Conservation (phyloP, 2,888 invertebrate species). For the Aricia artaxerxes region DNA sequence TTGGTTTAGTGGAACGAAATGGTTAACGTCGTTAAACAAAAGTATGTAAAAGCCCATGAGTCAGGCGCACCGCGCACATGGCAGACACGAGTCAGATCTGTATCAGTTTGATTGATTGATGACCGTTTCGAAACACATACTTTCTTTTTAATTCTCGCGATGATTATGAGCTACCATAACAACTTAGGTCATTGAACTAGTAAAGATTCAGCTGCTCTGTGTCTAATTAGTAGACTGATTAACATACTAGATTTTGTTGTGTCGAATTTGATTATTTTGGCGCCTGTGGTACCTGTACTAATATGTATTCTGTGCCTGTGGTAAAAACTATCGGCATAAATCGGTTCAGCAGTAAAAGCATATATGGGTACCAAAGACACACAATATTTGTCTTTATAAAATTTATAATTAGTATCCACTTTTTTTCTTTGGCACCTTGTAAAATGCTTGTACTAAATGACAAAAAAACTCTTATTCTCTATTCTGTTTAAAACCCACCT, state of each 20-base stretch:
- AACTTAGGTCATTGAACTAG: background rate
- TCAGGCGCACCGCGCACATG: background rate
- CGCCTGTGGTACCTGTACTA: too few relatives aligned
- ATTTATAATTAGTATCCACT: too few relatives aligned
- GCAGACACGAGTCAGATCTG: conserved; percentile 7
- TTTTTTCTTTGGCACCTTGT: too few relatives aligned
- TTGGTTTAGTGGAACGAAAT: background rate
- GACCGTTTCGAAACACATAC: conserved; percentile 20
- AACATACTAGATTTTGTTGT: background rate
- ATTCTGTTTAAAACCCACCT: too few relatives aligned
- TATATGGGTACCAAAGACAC: too few relatives aligned
- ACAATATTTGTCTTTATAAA: too few relatives aligned
- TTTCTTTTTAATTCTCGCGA: conserved; percentile 18
- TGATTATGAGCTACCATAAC: conserved; percentile 16
- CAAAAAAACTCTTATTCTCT: too few relatives aligned
- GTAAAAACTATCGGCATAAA: too few relatives aligned
- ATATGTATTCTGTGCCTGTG: too few relatives aligned
- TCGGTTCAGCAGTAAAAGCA: too few relatives aligned
- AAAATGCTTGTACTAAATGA: too few relatives aligned
- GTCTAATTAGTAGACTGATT: background rate
- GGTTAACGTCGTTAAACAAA: background rate
- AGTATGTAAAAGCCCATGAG: conserved; percentile 4
- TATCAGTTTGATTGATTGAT: conserved; percentile 18
- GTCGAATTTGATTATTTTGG: background rate
- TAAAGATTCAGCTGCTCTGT: background rate